Conservation (phyloP, 2,888 invertebrate species). For the Papilio elwesi region DNA sequence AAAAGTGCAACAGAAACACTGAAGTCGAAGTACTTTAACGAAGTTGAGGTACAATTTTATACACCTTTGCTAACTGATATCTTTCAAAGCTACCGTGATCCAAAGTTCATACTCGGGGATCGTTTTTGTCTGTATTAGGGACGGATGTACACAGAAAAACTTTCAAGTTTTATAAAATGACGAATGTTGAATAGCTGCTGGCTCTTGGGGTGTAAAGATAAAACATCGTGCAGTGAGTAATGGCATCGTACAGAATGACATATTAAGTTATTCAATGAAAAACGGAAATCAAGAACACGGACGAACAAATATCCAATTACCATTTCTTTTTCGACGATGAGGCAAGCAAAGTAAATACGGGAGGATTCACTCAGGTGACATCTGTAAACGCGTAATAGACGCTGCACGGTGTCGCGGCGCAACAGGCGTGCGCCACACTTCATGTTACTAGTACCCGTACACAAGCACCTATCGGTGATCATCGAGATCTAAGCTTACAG, state of each 20-base stretch:
- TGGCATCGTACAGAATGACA: background rate
- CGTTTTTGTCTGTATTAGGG: too few relatives aligned
- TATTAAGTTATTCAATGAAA: constrained; percentile 13
- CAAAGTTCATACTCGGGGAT: too few relatives aligned
- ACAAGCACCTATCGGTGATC: constrained; percentile 38
- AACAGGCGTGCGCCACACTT: constrained; percentile 54
- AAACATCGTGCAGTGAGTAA: background rate
- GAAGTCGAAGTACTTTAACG: too few relatives aligned
- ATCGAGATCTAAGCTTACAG: constrained; percentile 33
- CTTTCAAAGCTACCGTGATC: too few relatives aligned
- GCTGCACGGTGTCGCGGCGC: constrained; percentile 52
- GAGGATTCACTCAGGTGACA: constrained; percentile 51
- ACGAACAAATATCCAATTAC: constrained; percentile 45
- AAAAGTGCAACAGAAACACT: too few relatives aligned
- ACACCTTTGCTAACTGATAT: too few relatives aligned
- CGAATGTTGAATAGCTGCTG: too few relatives aligned
- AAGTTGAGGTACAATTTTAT: too few relatives aligned
- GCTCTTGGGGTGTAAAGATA: too few relatives aligned
- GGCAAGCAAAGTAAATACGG: constrained; percentile 53
- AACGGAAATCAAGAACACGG: background rate
- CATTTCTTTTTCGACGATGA: constrained; percentile 53
- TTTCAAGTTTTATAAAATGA: too few relatives aligned
- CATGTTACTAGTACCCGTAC: constrained; percentile 47
- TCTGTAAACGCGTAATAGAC: constrained; percentile 52
- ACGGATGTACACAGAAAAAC: too few relatives aligned